A percentile compares a stretch with the other conserved stretches of the same genome.
These are phyloP conservation scores for Tachina grossa DNA, from an alignment of 2,888 invertebrate genomes.

Conservation along the genomic window DNA sequence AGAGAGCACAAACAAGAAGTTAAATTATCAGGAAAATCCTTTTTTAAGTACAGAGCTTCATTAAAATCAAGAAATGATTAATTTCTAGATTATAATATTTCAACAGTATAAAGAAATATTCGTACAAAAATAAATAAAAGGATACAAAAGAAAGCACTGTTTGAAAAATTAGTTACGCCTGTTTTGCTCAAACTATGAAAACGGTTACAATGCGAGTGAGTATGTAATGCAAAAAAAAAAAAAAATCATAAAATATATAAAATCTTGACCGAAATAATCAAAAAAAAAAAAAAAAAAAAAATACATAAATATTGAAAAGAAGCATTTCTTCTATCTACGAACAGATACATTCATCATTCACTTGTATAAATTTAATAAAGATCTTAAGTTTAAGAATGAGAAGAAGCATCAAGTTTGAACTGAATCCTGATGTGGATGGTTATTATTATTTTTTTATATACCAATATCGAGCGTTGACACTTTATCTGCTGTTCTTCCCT, in stretches of 20 bases:
- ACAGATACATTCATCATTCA: not conserved
- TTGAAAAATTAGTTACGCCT: slow-evolving; percentile 57
- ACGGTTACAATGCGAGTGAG: not conserved
- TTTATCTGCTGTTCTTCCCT: not conserved
- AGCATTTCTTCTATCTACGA: not conserved
- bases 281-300: no score
- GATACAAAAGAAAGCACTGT: slow-evolving; percentile 24
- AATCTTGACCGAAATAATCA: slow-evolving; percentile 27
- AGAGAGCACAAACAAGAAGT: slow-evolving; percentile 51
- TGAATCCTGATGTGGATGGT: slow-evolving; percentile 21
- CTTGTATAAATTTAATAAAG: slow-evolving; percentile 37
- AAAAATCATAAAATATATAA: slow-evolving; percentile 2
- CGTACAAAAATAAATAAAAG: slow-evolving; percentile 1
- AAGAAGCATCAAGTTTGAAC: slow-evolving; percentile 12
- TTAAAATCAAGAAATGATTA: slow-evolving; percentile 63
- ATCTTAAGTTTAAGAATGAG: slow-evolving; percentile 10
- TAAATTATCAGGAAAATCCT: slow-evolving; percentile 61
- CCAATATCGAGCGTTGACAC: slow-evolving; percentile 61
- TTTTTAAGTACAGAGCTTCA: slow-evolving; percentile 55
- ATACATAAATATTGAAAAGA: not conserved
- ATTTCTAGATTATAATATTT: slow-evolving; percentile 62
- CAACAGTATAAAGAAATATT: slow-evolving; percentile 25
- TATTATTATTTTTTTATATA: slow-evolving; percentile 40
- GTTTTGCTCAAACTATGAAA: slow-evolving; percentile 38
- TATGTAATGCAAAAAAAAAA: not conserved